Base-by-base conservation (phyloP, 53 echinoderm and acorn worm genomes). In the Luidia sarsii region DNA sequence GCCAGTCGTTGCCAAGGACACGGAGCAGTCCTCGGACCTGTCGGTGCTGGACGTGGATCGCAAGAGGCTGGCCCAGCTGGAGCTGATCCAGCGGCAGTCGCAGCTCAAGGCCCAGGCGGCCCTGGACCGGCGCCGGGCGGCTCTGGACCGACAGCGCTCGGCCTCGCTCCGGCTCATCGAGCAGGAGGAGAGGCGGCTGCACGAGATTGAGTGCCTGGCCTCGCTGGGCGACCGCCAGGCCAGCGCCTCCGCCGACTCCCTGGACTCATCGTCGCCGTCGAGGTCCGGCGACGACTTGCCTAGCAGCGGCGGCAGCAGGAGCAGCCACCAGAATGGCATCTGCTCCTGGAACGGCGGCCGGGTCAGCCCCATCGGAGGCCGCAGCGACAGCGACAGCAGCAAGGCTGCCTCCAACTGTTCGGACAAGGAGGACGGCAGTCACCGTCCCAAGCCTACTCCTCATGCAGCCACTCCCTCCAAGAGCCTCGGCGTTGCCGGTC, bases 181-280 rank as follows among this genome's bases (percentile, higher is more conserved):
- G 48, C 88, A 87, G 59, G 96, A 90, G 52, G 96, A 95, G 83
- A 88, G 86, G 62, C 81, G 90, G 22, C 83, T 95, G 3, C 83
- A 92, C 30, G 92, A 95, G 35, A 88, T 95, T 71, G 92, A 95
- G 66, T 87, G 64, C 48, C 54, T 87, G 33, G 80, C 83, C 14
- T 83, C 50, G 32, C 83, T 64, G 67, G 56, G 57, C 22, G 80
- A 84, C 68, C 69, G 84, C 32, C 57, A 80, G 29, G 83, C 69
- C 14, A 70, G 53, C 67, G 50, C 56, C 30, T 69, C 60, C 14
- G 60, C 69, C 60, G 70, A 83, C 46, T 59, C 54, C 23, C 61
- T 70, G 57, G 70, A 70, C 34, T 82, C 68, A 45, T 56, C 57
- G 31, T 83, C 70, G 49, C 39, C 60, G 24, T 54, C 39, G 57